Conservation (phyloP, 92 coral and sea anemone species). For the Porites cylindrica region DNA sequence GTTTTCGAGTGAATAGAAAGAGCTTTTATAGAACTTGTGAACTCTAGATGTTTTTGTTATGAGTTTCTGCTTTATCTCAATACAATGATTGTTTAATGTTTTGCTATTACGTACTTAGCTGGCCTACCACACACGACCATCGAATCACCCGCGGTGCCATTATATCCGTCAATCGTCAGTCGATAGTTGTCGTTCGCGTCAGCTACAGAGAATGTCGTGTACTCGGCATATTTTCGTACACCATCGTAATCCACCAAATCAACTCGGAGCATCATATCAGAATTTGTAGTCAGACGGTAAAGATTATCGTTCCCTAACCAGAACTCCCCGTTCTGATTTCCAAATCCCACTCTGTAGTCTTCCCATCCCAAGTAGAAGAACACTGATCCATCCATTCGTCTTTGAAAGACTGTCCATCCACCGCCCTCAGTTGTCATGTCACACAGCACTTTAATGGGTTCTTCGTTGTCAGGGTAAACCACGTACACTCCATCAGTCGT, state of each 20-base stretch:
- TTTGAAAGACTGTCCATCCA: constrained; percentile 26
- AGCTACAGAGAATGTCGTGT: constrained; percentile 42
- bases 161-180: constrained; percentile 36
- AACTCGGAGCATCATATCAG: constrained; percentile 30
- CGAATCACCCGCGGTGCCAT: constrained; percentile 56
- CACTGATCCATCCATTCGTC: constrained; percentile 32
- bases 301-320: constrained; percentile 67
- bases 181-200: constrained; percentile 38
- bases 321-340: constrained; percentile 58
- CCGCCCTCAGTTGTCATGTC: constrained; percentile 32
- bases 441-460: constrained; percentile 22
- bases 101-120: background rate
- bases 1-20: too few relatives aligned
- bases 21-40: too few relatives aligned
- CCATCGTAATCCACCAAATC: constrained; percentile 62
- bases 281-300: constrained; percentile 35
- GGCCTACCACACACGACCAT: background rate
- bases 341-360: constrained; percentile 55
- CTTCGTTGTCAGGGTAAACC: constrained; percentile 17
- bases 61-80: too few relatives aligned
- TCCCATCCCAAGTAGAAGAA: constrained; percentile 17
- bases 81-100: too few relatives aligned
- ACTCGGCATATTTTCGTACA: constrained; percentile 45
- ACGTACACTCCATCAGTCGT: background rate
- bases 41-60: too few relatives aligned